Base-by-base conservation (phyloP, 2,113 vertebrate genomes). In the Oryzias javanicus region DNA sequence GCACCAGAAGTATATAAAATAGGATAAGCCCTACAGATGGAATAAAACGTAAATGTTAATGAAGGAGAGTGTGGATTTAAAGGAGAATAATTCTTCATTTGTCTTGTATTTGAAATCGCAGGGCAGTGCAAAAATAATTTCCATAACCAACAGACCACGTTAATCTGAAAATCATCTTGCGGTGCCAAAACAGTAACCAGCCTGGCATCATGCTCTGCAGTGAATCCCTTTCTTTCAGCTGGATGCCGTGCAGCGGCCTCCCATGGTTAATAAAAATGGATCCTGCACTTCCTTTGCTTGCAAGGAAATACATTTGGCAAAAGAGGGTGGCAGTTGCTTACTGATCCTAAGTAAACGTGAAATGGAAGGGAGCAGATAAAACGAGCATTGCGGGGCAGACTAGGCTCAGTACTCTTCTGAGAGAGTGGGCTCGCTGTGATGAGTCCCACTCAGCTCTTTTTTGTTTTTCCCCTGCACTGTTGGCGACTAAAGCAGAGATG, bases 391-490 rank as follows among this genome's bases (percentile, higher is more conserved):
- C 67, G 71, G 71, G 74, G 56, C 73, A 72, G 64, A 70, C 75
- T 35, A 55, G 62, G 56, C 76, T 72, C 53, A 35, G 60, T 61
- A 70, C 68, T 84, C 59, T 59, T 58, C 56, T 60, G 51, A 60
- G 60, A 74, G 78, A 79, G 75, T 80, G 74, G 72, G 64, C 67
- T 74, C 8, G 14, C 58, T 76, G 72, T 46, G 76, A 79, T 65
- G 78, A 74, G 81, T 76, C 76, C 80, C 70, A 64, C 74, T 83
- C 76, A 62, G 78, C 80, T 76, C 65, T 64, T 65, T 82, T 52
- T 79, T 74, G 10, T 35, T 12, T 12, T 12, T 12, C 7, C 46
- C 67, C 20, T 67, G 70, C 52, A 24, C 80, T 78, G 79, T 49
- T 76, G 76, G 78, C 62, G 74, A 78, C 78, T 54, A 58, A 55